Conservation (phyloP, 1,140 invertebrate species). For the Drosophila orosa region DNA sequence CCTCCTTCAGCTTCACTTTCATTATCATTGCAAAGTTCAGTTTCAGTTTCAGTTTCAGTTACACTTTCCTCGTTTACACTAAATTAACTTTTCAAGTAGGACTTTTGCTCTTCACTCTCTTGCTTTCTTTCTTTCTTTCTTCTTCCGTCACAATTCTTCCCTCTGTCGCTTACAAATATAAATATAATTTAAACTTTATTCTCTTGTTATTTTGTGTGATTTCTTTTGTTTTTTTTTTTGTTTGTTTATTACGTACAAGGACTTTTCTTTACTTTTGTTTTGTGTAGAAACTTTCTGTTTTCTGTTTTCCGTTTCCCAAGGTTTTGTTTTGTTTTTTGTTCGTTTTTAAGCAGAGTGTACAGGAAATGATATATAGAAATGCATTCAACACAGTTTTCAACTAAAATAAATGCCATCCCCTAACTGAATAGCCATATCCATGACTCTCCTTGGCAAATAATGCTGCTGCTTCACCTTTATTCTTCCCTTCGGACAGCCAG, state of each 20-base stretch:
- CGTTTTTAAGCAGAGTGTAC: slow-evolving; percentile 22
- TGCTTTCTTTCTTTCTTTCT: slow-evolving; percentile 35
- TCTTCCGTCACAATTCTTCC: slow-evolving; percentile 7
- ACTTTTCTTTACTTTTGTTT: slow-evolving; percentile 35
- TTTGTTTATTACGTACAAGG: slow-evolving; percentile 57
- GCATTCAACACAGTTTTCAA: slow-evolving; percentile 47
- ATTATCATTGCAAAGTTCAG: slow-evolving; percentile 47
- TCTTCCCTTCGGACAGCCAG: slow-evolving; percentile 2
- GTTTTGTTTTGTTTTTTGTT: neutral
- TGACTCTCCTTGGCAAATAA: slow-evolving; percentile 14
- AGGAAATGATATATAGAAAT: slow-evolving; percentile 42
- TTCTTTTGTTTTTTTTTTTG: slow-evolving; percentile 32
- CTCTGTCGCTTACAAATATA: slow-evolving; percentile 70
- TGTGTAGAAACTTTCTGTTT: slow-evolving; percentile 56
- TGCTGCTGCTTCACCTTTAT: neutral
- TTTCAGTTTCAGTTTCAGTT: slow-evolving; percentile 54
- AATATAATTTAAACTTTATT: slow-evolving; percentile 58
- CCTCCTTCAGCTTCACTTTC: slow-evolving; percentile 29
- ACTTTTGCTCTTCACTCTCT: slow-evolving; percentile 54
- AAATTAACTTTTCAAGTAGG: slow-evolving; percentile 81
- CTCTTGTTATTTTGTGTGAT: slow-evolving; percentile 40
- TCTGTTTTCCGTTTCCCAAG: slow-evolving; percentile 19
- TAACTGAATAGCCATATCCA: slow-evolving; percentile 31
- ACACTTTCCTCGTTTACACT: slow-evolving; percentile 52
- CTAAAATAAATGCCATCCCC: slow-evolving; percentile 73